Percentiles rank a stretch among this genome's conserved stretches.
phyloP scores from a whole-genome alignment of 2,888 invertebrate species.

The Myopa testacea region DNA sequence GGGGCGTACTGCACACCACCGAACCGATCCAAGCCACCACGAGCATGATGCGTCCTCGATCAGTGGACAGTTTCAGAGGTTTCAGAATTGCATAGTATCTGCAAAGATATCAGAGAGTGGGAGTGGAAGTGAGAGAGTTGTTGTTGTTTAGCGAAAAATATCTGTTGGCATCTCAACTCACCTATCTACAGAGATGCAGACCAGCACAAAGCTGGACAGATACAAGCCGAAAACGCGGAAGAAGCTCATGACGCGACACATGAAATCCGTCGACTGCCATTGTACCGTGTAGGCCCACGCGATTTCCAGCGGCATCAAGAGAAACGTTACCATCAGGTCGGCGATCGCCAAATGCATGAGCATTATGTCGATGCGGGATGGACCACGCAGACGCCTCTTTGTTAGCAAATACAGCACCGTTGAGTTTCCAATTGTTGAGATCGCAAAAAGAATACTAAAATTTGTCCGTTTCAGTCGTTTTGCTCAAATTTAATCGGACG shows the following conservation, averaged over 20 bases:
- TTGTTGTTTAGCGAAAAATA: conserved; percentile 26
- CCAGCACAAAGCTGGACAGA: conserved; percentile 87
- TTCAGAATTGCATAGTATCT: conserved; percentile 89
- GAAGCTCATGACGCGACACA: conserved; percentile 89
- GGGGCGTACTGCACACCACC: conserved; percentile 84
- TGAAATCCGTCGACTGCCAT: conserved; percentile 86
- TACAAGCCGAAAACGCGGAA: conserved; percentile 88
- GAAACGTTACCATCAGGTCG: conserved; percentile 87
- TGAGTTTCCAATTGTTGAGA: conserved; percentile 89
- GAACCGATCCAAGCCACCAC: conserved; percentile 84
- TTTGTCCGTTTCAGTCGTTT: conserved; percentile 15
- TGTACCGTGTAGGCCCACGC: conserved; percentile 88
- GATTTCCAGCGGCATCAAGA: conserved; percentile 92
- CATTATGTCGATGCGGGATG: conserved; percentile 84
- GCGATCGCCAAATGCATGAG: conserved; percentile 90
- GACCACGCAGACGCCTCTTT: conserved; percentile 74
- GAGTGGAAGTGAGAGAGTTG: background rate
- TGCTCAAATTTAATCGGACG: background rate
- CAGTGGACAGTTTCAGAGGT: conserved; percentile 82
- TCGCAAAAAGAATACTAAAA: conserved; percentile 80
- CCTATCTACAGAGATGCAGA: conserved; percentile 92
- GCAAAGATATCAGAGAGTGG: conserved; percentile 52
- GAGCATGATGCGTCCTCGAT: conserved; percentile 84
- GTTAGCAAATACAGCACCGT: conserved; percentile 80
- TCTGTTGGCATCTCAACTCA: conserved; percentile 65